A percentile compares a stretch with the other conserved stretches of the same genome.
These are phyloP conservation scores for Gortyna flavago DNA, from an alignment of 2,888 invertebrate species.

Conservation along the genomic window DNA sequence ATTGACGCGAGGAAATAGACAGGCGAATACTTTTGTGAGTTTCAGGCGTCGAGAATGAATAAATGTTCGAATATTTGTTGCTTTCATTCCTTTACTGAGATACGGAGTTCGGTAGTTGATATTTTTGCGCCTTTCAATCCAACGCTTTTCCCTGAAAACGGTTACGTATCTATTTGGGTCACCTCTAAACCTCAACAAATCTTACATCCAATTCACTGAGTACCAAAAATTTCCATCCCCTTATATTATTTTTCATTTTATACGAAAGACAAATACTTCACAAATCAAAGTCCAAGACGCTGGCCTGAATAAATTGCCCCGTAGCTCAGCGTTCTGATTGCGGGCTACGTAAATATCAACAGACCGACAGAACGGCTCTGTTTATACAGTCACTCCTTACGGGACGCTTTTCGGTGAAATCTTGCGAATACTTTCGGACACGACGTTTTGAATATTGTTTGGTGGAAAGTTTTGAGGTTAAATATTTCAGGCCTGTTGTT, in stretches of 20 bases:
- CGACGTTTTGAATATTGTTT: conserved; percentile 37
- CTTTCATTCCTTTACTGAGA: background rate
- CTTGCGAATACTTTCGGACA: conserved; percentile 51
- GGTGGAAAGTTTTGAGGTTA: conserved; percentile 18
- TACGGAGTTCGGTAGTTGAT: background rate
- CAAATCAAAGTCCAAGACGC: conserved; percentile 73
- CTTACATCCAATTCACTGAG: background rate
- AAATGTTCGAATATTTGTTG: background rate
- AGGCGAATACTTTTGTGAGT: conserved; percentile 41
- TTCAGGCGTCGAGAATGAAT: conserved; percentile 8
- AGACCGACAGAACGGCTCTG: conserved; percentile 41
- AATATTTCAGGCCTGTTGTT: conserved; percentile 2
- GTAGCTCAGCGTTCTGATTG: conserved; percentile 65
- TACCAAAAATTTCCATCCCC: conserved; percentile 41
- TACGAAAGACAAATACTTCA: conserved; percentile 71
- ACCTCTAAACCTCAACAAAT: background rate
- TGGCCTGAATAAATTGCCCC: conserved; percentile 69
- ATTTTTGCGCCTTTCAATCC: background rate
- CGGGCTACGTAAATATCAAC: conserved; percentile 63
- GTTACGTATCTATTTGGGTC: background rate
- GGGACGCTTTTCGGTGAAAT: conserved; percentile 49
- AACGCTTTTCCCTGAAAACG: background rate
- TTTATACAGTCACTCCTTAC: conserved; percentile 59
- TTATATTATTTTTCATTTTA: conserved; percentile 64
- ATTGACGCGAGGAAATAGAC: conserved; percentile 55